Evolutionary conservation across 2,888 invertebrate species (phyloP).

Genomic region (Anoplius nigerrimus): DNA sequence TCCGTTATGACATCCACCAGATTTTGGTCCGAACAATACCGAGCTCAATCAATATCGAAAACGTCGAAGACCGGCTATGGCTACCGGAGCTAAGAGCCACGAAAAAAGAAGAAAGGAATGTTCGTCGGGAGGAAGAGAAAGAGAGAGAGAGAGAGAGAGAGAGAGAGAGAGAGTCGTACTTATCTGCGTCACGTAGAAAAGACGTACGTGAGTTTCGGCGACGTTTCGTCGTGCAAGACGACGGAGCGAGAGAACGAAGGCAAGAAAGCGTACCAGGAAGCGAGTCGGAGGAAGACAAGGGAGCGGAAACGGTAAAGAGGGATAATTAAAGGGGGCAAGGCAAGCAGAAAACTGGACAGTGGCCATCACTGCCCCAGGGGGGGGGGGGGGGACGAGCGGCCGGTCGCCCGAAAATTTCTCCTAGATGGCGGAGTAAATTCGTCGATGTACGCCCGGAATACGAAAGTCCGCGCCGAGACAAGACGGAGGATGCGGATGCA

Average conservation of each 20-base stretch:
- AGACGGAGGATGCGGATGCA: slow-evolving; percentile 24
- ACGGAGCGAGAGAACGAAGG: slow-evolving; percentile 19
- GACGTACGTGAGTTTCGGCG: slow-evolving; percentile 40
- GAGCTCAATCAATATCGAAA: too few species aligned
- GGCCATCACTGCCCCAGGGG: slow-evolving; percentile 40
- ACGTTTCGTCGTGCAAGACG: slow-evolving; percentile 14
- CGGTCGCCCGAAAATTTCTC: slow-evolving; percentile 44
- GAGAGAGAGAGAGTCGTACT: slow-evolving; percentile 7
- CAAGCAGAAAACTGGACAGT: slow-evolving; percentile 61
- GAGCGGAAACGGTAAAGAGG: slow-evolving; percentile 35
- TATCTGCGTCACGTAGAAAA: slow-evolving; percentile 41
- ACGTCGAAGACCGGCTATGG: too few species aligned
- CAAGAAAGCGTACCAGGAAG: slow-evolving; percentile 13
- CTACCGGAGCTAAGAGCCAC: too few species aligned
- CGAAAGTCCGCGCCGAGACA: slow-evolving; percentile 41
- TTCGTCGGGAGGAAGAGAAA: neutral
- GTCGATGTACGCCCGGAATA: slow-evolving; percentile 49
- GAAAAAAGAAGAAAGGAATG: neutral
- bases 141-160: neutral
- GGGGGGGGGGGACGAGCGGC: slow-evolving; percentile 2
- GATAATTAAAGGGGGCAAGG: slow-evolving; percentile 61
- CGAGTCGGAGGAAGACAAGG: neutral
- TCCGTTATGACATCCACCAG: too few species aligned
- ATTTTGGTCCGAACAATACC: too few species aligned
- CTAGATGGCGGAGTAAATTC: slow-evolving; percentile 46